Conservation (phyloP, 1,140 invertebrate genomes). For the Drosophila miranda region DNA sequence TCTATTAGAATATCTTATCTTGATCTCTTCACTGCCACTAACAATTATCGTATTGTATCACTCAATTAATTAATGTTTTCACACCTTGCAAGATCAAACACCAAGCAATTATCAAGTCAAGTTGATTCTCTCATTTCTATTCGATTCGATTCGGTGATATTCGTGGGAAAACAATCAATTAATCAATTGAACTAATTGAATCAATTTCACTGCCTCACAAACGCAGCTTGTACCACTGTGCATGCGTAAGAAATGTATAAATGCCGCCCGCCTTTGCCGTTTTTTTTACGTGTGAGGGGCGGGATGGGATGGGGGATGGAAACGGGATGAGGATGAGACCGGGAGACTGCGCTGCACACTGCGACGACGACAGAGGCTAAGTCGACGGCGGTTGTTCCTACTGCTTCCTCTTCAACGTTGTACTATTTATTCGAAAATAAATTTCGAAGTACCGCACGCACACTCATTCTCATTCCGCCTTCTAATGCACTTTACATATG, state of each 20-base stretch:
- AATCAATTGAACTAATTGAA: slow-evolving; percentile 53
- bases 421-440: slow-evolving; percentile 80
- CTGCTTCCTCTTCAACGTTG: slow-evolving; percentile 76
- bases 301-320: slow-evolving; percentile 8
- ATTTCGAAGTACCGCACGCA: slow-evolving; percentile 68
- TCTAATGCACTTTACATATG: slow-evolving; percentile 67
- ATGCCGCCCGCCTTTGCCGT: slow-evolving; percentile 15
- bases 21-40: slow-evolving; percentile 18
- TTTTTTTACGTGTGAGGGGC: neutral
- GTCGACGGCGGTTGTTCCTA: too few species aligned
- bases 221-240: slow-evolving; percentile 53
- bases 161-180: slow-evolving; percentile 38
- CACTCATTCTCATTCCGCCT: slow-evolving; percentile 40
- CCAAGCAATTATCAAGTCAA: slow-evolving; percentile 23
- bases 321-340: slow-evolving; percentile 42
- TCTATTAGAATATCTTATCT: too few species aligned
- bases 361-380: slow-evolving; percentile 8
- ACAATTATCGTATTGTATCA: slow-evolving; percentile 39
- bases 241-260: slow-evolving; percentile 54
- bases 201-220: slow-evolving; percentile 8
- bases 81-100: slow-evolving; percentile 24
- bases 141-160: slow-evolving; percentile 12
- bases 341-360: slow-evolving; percentile 39
- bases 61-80: slow-evolving; percentile 22
- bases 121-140: slow-evolving; percentile 3